These are phyloP conservation scores for Archips xylosteana DNA, from an alignment of 2,888 invertebrate genomes.

Conservation along the genomic window DNA sequence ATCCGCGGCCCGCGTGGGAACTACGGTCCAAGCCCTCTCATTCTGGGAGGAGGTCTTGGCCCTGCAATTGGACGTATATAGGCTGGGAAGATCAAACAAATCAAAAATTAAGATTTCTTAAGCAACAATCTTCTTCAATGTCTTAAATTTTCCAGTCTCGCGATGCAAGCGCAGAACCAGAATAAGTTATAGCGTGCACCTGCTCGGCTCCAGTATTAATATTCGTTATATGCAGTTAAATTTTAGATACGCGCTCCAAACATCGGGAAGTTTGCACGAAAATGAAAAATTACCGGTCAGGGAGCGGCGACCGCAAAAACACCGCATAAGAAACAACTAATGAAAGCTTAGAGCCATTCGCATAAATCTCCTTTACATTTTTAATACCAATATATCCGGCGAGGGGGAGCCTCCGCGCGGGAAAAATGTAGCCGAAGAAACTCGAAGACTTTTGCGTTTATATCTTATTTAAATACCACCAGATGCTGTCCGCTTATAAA, in stretches of 20 bases:
- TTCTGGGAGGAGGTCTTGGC: too few relatives aligned
- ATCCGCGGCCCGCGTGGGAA: too few relatives aligned
- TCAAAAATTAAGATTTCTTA: background rate
- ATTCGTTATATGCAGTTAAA: constrained; percentile 85
- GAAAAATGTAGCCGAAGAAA: constrained; percentile 71
- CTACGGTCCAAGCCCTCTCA: too few relatives aligned
- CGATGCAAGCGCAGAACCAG: constrained; percentile 70
- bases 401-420: constrained; percentile 76
- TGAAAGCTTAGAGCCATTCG: constrained; percentile 86
- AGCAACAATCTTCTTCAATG: background rate
- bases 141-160: constrained; percentile 68
- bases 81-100: too few relatives aligned
- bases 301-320: constrained; percentile 82
- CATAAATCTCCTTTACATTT: constrained; percentile 86
- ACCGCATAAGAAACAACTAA: constrained; percentile 83
- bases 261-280: constrained; percentile 80
- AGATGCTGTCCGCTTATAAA: constrained; percentile 83
- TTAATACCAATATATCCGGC: constrained; percentile 85
- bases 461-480: constrained; percentile 84
- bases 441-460: constrained; percentile 79
- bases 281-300: constrained; percentile 86
- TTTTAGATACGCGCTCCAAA: constrained; percentile 72
- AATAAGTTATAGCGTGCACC: constrained; percentile 82
- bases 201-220: constrained; percentile 78
- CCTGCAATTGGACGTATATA: too few relatives aligned